These are phyloP conservation scores for Malachius bipustulatus DNA, from an alignment of 2,888 invertebrate genomes.

Conservation along the genomic window DNA sequence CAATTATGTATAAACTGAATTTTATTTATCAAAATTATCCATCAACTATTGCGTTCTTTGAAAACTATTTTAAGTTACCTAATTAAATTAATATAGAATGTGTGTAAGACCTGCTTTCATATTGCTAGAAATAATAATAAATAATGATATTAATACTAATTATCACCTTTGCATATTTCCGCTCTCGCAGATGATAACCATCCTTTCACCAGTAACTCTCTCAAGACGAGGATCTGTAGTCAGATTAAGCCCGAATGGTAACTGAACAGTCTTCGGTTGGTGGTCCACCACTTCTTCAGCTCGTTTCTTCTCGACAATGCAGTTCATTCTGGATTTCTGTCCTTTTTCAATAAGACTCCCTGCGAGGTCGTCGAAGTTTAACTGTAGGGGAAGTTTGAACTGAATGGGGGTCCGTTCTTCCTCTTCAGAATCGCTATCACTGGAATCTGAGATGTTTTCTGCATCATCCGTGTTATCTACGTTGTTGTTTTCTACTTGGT, in stretches of 20 bases:
- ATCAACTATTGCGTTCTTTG: no score
- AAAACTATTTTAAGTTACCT: no score
- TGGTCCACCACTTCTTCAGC: conserved; percentile 74
- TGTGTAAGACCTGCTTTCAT: no score
- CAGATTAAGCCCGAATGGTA: conserved; percentile 55
- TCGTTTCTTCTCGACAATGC: conserved; percentile 75
- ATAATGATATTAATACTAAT: neutral
- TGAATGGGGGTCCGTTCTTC: conserved; percentile 44
- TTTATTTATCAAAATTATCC: no score
- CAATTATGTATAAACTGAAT: no score
- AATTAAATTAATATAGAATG: no score
- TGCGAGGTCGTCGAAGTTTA: conserved; percentile 73
- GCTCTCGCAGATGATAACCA: conserved; percentile 80
- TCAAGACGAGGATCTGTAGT: conserved; percentile 61
- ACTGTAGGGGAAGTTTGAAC: conserved; percentile 66
- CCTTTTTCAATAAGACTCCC: conserved; percentile 60
- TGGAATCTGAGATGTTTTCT: conserved; percentile 17
- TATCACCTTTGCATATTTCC: conserved; percentile 53
- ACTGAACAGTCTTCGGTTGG: conserved; percentile 49
- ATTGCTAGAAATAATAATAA: neutral
- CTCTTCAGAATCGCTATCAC: conserved; percentile 16
- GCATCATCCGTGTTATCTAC: conserved; percentile 18
- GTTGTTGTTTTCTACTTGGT: conserved; percentile 34
- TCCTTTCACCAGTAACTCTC: conserved; percentile 69
- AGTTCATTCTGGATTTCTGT: conserved; percentile 77